Evolutionary conservation across 2,797 vertebrate genomes (phyloP), one percentile per base, ranked within the genome.

Genomic region (Bucorvus abyssinicus): DNA sequence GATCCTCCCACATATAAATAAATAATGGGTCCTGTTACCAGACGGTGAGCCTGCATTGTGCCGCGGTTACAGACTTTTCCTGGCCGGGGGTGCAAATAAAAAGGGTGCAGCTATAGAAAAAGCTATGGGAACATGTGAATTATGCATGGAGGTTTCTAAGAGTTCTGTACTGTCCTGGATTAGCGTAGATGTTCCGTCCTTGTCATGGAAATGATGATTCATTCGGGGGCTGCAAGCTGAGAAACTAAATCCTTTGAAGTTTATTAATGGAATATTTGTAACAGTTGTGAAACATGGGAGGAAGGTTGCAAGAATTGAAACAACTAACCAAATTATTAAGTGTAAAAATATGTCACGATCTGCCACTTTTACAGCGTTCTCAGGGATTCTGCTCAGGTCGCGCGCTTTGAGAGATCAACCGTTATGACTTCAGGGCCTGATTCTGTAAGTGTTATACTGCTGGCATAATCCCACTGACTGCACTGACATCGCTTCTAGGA

Each of bases 91-190:
- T 6, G 65, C 11, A n/a, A 84, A 87, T 70, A 76, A 34, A 86
- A 93, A 87, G 34, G 49, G 75, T 76, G 19, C 21, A 77, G n/a
- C 60, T 56, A 69, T 50, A 80, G 56, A 2, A 5, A 32, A 87
- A 63, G 45, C 20, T 6, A 30, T 60, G 82, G 34, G 40, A 94
- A 75, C n/a, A 47, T 34, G 32, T 95, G 83, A 96, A 94, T 96
- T 94, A 94, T 90, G 34, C 59, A 95, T 92, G 83, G 78, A 85
- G 44, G 65, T 75, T 95, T 92, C 65, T 69, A 70, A 67, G 64
- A 76, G 57, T 55, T 82, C 78, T 93, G 63, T 11, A 12, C 21
- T 83, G 71, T 57, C 68, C 67, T 94, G 34, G 7, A 7, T 83
- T 77, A 57, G 42, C 23, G 61, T 73, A 83, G 50, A 81, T 92